Base-by-base conservation (phyloP, 2,113 vertebrate species). In the Hippocampus abdominalis region DNA sequence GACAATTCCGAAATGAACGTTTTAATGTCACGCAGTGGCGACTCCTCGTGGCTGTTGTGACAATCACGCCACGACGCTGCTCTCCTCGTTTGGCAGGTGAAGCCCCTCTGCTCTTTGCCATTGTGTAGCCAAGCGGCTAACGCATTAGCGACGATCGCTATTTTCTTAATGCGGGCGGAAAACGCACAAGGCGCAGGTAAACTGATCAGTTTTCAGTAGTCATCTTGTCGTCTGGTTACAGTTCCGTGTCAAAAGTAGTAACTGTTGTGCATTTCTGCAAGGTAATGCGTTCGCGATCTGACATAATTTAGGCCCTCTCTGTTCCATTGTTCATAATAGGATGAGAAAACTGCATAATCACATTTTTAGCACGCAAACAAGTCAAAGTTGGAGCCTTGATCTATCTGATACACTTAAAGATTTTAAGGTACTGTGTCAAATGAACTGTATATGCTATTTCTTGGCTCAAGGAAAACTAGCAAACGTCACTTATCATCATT, bases 181-280 rank as follows among this genome's bases (percentile, higher is more conserved):
- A 54, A 56, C 77, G 64, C 1, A 56, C 11, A 40, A 48, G 21
- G 63, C 74, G 73, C 87, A 86, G 86, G 89, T 90, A 84, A 87
- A 63, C 11, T 1, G 0, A 2, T 2, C 10, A 21, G 20, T 0
- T 1, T 4, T 11, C n/a, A 3, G 46, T 9, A 7, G 49, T 53
- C 21, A 15, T 32, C 8, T 16, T 25, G 23, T 27, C 42, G 16
- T 27, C 12, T 13, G 23, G 8, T 46, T 46, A 46, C 20, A 23
- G 6, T 16, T 32, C 12, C 1, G 3, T 1, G 2, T 8, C 15
- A 5, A 29, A 4, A 21, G 60, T 42, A 11, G 25, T 25, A 36
- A 36, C 2, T 13, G 44, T 8, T 23, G 48, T 64, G 63, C 40
- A 46, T 64, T 64, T 42, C 25, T 16, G 42, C n/a, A 44, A 46